Base-by-base conservation (phyloP, 2,113 vertebrate genomes). In the Phoenicopterus ruber region DNA sequence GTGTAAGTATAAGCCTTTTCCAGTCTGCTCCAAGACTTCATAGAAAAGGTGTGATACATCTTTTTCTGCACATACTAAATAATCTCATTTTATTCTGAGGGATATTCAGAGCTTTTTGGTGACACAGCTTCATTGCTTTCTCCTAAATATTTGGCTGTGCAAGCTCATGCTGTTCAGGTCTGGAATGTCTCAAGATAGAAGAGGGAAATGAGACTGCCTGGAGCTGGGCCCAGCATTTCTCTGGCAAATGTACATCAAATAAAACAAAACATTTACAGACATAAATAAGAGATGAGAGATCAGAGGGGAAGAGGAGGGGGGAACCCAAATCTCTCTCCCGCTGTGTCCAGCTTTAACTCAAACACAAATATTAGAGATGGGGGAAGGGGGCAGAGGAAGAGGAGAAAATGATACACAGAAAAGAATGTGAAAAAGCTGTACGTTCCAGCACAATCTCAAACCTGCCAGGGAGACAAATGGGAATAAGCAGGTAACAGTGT, bases 231-330 rank as follows among this genome's bases (percentile, higher is more conserved):
- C 42, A 42, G 52, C 17, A 47, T 96, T 96, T 96, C 81, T 94
- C 85, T 96, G 88, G 94, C 52, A 87, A 88, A 87, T 31, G 69
- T 67, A 58, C 88, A 92, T 96, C 86, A 82, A 94, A 95, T 93
- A 94, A 97, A 97, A 85, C 79, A 78, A 89, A 95, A 82, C 71
- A 88, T 96, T 96, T 76, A 83, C 93, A 90, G 95, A 66, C 76
- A 93, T 93, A 95, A 96, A 67, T 86, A 94, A 84, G 58, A 82
- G 28, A 86, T 34, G 62, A 81, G 61, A 81, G 59, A 47, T 67
- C 55, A 77, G 40, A 82, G 57, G 38, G 38, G 11, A 88, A 34
- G 52, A 52, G 20, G 55, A 63, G 19, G 13, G 4, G 32, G 21
- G 11, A 82, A 63, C 78, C 11, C 70, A 96, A 54, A 92, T 73